Percentiles rank a stretch among this genome's conserved stretches.
These are phyloP conservation scores for Drosophila rufa DNA, from an alignment of 1,140 invertebrate species.

Conservation along the genomic window DNA sequence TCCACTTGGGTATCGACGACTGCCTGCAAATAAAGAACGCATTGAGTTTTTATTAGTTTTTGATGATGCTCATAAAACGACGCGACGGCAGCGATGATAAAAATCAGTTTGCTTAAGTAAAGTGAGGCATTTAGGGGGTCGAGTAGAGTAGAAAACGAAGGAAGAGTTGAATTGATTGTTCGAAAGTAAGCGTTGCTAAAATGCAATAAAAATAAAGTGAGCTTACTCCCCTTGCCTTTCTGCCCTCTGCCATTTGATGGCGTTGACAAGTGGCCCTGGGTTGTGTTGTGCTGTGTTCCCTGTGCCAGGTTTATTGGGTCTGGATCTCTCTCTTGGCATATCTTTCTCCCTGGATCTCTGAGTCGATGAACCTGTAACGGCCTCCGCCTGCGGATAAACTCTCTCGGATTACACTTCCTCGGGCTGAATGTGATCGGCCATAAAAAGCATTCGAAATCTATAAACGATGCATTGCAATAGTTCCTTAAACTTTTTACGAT, in stretches of 20 bases:
- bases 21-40: constrained; percentile 82
- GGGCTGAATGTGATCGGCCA: background rate
- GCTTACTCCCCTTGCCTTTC: constrained; percentile 28
- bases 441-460: background rate
- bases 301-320: constrained; percentile 7
- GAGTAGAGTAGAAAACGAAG: background rate
- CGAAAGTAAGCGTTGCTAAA: constrained; percentile 73
- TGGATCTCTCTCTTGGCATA: background rate
- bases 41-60: constrained; percentile 84
- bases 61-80: constrained; percentile 83
- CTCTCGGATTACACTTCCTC: constrained; percentile 2
- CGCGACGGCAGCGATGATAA: constrained; percentile 77
- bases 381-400: constrained; percentile 12
- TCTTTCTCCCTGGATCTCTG: background rate
- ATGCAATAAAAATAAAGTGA: constrained; percentile 66
- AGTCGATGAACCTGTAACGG: constrained; percentile 22
- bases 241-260: constrained; percentile 53
- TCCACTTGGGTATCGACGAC: constrained; percentile 37
- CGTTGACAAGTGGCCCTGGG: constrained; percentile 46
- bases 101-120: constrained; percentile 83
- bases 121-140: constrained; percentile 68
- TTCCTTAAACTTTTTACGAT: constrained; percentile 19
- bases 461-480: constrained; percentile 4
- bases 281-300: background rate
- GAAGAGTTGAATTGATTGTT: constrained; percentile 67